Percentiles rank a stretch among this genome's conserved stretches.
phyloP scores from a whole-genome alignment of 1,140 invertebrate genomes.

The Notospermus geniculatus region DNA sequence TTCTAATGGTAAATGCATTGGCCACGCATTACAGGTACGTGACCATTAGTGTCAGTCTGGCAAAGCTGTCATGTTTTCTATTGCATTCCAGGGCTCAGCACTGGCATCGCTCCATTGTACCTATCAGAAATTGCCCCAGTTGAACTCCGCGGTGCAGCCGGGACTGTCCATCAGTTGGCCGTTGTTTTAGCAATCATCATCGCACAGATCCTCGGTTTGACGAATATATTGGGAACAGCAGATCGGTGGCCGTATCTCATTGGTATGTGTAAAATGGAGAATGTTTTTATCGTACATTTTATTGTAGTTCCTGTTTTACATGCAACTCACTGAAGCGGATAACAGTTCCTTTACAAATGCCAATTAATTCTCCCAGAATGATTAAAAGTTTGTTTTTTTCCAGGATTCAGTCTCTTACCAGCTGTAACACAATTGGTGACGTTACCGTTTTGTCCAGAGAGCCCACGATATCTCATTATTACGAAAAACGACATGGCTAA shows the following conservation, averaged over 20 bases:
- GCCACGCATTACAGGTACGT: too few relatives aligned
- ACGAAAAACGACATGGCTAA: constrained; percentile 91
- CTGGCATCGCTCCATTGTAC: constrained; percentile 95
- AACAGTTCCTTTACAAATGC: too few relatives aligned
- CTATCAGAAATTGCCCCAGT: constrained; percentile 95
- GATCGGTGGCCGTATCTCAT: constrained; percentile 76
- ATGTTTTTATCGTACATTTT: too few relatives aligned
- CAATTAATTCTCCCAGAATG: too few relatives aligned
- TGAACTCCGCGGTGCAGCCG: constrained; percentile 76
- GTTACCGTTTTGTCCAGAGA: constrained; percentile 91
- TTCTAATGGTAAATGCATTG: too few relatives aligned
- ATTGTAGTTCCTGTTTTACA: too few relatives aligned
- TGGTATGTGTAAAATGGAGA: constrained; percentile 25
- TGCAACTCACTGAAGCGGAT: too few relatives aligned
- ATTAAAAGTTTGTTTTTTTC: constrained; percentile 2
- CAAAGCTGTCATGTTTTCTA: constrained; percentile 14
- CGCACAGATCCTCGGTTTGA: constrained; percentile 85
- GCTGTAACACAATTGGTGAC: constrained; percentile 85
- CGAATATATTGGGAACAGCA: constrained; percentile 87
- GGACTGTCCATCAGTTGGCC: constrained; percentile 90
- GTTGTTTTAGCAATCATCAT: constrained; percentile 85
- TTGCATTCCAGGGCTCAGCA: constrained; percentile 74
- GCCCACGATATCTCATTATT: constrained; percentile 85
- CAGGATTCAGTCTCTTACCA: constrained; percentile 83
- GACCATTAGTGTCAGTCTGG: not conserved